Conservation (phyloP, 1,140 invertebrate genomes). For the Nebria ingens region DNA sequence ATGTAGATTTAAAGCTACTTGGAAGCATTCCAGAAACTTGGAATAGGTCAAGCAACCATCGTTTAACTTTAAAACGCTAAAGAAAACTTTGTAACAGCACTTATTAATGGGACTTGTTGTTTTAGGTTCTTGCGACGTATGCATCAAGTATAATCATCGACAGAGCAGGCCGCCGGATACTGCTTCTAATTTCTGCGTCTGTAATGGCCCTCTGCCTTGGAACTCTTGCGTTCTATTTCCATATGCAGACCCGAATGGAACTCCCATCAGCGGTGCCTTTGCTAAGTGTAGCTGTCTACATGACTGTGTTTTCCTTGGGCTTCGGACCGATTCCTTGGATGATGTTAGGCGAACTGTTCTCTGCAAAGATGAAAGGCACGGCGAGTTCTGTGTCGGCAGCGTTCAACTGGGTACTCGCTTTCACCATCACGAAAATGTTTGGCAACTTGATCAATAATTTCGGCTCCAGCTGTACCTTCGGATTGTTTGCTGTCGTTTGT, state of each 20-base stretch:
- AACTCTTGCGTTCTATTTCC: conserved; percentile 34
- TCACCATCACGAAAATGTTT: conserved; percentile 41
- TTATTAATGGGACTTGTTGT: too few relatives aligned
- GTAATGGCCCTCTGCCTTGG: conserved; percentile 36
- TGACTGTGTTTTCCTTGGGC: conserved; percentile 57
- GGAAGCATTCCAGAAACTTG: neutral
- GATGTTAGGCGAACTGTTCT: conserved; percentile 34
- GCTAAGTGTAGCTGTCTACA: conserved; percentile 59
- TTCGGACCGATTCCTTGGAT: conserved; percentile 40
- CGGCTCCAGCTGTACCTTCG: conserved; percentile 41
- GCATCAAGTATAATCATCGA: conserved; percentile 38
- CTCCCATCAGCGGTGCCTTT: conserved; percentile 41
- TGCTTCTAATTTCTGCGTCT: conserved; percentile 40
- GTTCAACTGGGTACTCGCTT: conserved; percentile 43
- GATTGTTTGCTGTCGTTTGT: conserved; percentile 41
- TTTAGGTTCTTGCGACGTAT: conserved; percentile 37
- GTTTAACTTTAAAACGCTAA: too few relatives aligned
- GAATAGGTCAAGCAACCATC: neutral
- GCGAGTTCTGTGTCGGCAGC: conserved; percentile 37
- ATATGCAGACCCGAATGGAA: conserved; percentile 22
- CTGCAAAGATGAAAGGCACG: conserved; percentile 40
- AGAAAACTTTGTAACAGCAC: too few relatives aligned
- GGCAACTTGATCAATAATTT: conserved; percentile 36
- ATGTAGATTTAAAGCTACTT: neutral
- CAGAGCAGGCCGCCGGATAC: conserved; percentile 37